These are phyloP conservation scores for Cossypha dichroa DNA, from an alignment of 2,797 vertebrate genomes.

Conservation along the genomic window DNA sequence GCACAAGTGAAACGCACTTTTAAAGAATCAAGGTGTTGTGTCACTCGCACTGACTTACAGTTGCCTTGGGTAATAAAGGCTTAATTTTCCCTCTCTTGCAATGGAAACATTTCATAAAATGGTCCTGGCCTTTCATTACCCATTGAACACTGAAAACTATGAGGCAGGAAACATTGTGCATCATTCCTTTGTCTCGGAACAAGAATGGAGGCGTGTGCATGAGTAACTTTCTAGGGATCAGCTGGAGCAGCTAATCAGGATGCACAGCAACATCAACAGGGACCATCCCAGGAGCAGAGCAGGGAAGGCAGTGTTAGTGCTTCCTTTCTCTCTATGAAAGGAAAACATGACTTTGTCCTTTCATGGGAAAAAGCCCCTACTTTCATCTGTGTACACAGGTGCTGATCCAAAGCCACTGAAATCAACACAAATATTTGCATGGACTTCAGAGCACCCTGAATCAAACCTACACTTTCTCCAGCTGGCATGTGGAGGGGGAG, in stretches of 20 bases:
- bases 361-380: not conserved
- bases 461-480: not conserved
- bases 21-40: not conserved
- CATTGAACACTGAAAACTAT: not conserved
- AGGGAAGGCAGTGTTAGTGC: not conserved
- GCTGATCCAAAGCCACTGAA: constrained; percentile 8
- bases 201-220: rapidly evolving
- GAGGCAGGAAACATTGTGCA: not conserved
- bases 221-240: not conserved
- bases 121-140: not conserved
- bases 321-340: constrained; percentile 20
- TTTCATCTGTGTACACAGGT: not conserved
- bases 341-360: constrained; percentile 17
- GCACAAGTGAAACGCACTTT: not conserved
- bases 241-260: not conserved
- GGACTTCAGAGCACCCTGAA: constrained; percentile 17
- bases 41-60: not conserved
- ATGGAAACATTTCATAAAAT: not conserved
- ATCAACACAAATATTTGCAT: constrained; percentile 57
- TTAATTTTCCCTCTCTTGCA: not conserved
- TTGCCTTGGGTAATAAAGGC: not conserved
- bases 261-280: not conserved
- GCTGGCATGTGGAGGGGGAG: not conserved
- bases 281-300: not conserved
- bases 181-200: not conserved